Conservation (phyloP, 2,888 invertebrate species). For the Autographa gamma region DNA sequence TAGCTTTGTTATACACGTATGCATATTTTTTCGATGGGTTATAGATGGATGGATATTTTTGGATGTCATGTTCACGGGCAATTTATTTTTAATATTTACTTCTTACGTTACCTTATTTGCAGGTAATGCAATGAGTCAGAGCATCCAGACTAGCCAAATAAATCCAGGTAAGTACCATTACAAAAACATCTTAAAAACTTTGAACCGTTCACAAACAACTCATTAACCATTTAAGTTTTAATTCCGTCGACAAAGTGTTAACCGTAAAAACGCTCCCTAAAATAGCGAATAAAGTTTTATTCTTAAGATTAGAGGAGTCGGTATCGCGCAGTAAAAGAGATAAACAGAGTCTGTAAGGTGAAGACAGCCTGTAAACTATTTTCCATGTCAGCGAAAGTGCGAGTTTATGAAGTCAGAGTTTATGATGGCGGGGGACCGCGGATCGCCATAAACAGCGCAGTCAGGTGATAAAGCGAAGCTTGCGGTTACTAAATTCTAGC, state of each 20-base stretch:
- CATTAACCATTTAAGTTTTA: constrained; percentile 83
- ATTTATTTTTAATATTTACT: background rate
- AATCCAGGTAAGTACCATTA: constrained; percentile 53
- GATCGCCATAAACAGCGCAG: constrained; percentile 51
- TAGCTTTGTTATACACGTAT: constrained; percentile 3
- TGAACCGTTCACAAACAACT: constrained; percentile 81
- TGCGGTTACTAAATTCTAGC: constrained; percentile 79
- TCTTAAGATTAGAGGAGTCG: constrained; percentile 81
- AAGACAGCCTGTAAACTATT: constrained; percentile 85
- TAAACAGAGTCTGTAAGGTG: constrained; percentile 79
- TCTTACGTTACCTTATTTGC: background rate
- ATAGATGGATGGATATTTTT: background rate
- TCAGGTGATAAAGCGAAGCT: constrained; percentile 80
- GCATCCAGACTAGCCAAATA: constrained; percentile 27
- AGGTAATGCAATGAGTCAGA: background rate
- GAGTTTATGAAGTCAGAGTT: constrained; percentile 78
- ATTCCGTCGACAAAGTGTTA: constrained; percentile 81
- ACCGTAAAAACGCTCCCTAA: constrained; percentile 81
- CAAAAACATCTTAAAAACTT: constrained; percentile 81
- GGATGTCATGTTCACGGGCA: too few species aligned
- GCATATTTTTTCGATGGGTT: background rate
- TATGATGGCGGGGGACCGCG: constrained; percentile 64
- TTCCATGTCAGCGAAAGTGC: constrained; percentile 86
- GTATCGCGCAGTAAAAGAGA: constrained; percentile 81
- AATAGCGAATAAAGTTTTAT: constrained; percentile 85